These are phyloP conservation scores for Chrysolina oricalcia DNA, from an alignment of 2,888 invertebrate genomes.

Conservation along the genomic window DNA sequence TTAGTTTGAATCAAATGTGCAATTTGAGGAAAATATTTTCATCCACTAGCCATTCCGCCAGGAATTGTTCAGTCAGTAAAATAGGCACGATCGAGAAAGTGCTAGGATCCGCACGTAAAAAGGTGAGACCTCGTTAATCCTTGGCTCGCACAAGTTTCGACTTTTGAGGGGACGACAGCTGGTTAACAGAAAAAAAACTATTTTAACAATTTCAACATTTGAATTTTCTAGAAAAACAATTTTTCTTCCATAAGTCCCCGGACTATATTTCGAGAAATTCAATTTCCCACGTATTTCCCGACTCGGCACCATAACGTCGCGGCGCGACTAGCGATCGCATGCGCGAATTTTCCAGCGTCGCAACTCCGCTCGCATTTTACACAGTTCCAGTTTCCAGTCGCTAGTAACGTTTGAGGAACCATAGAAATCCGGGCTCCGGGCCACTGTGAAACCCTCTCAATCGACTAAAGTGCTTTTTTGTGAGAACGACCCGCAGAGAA, in stretches of 20 bases:
- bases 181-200: no score
- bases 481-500: not conserved
- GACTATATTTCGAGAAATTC: not conserved
- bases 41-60: no score
- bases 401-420: constrained; percentile 1
- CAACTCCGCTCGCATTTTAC: not conserved
- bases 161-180: no score
- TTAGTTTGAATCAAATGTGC: no score
- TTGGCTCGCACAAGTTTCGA: no score
- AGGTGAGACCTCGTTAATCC: no score
- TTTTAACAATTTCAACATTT: not conserved
- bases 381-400: constrained; percentile 20
- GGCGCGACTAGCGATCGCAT: not conserved
- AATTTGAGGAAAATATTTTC: no score
- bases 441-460: constrained; percentile 7
- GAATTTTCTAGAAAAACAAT: not conserved
- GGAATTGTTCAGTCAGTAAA: no score
- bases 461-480: constrained; percentile 17
- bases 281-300: constrained; percentile 10
- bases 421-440: constrained; percentile 16
- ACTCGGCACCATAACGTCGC: not conserved
- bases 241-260: not conserved
- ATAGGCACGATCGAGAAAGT: no score
- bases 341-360: constrained; percentile 16
- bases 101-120: no score